Evolutionary conservation across 2,888 invertebrate species (phyloP).

Genomic region (Lathronympha strigana): DNA sequence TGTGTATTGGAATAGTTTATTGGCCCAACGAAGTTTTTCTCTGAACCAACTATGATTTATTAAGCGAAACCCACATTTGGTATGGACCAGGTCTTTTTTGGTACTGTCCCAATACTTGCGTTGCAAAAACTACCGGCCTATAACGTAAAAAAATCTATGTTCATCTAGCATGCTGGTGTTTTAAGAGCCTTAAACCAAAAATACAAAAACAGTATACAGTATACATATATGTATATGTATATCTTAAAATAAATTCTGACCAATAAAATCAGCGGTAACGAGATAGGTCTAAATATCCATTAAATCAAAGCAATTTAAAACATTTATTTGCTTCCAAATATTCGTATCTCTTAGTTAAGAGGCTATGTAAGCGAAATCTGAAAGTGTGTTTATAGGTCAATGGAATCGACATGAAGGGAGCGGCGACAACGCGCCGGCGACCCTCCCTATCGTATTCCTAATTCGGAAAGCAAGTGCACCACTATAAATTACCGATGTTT

Average conservation of each 20-base stretch:
- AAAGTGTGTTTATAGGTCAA: slow-evolving; percentile 80
- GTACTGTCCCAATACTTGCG: slow-evolving; percentile 7
- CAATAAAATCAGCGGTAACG: background rate
- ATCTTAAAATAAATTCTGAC: background rate
- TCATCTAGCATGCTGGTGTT: background rate
- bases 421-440: slow-evolving; percentile 52
- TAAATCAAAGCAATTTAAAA: slow-evolving; percentile 12
- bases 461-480: slow-evolving; percentile 33
- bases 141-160: background rate
- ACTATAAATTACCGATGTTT: slow-evolving; percentile 27
- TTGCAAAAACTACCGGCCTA: slow-evolving; percentile 12
- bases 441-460: slow-evolving; percentile 49
- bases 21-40: slow-evolving; percentile 6
- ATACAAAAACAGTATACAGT: background rate
- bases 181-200: background rate
- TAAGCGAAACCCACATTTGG: slow-evolving; percentile 9
- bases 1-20: slow-evolving; percentile 1
- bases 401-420: slow-evolving; percentile 66
- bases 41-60: slow-evolving; percentile 13
- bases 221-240: too few species aligned
- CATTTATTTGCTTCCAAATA: slow-evolving; percentile 22
- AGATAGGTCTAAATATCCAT: background rate
- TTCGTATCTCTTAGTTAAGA: slow-evolving; percentile 22
- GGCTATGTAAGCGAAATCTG: slow-evolving; percentile 46
- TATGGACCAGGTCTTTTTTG: slow-evolving; percentile 19